A percentile compares a stretch with the other conserved stretches of the same genome.
Conservation (phyloP, 2,797 vertebrate species). For the Esox masquinongy region DNA sequence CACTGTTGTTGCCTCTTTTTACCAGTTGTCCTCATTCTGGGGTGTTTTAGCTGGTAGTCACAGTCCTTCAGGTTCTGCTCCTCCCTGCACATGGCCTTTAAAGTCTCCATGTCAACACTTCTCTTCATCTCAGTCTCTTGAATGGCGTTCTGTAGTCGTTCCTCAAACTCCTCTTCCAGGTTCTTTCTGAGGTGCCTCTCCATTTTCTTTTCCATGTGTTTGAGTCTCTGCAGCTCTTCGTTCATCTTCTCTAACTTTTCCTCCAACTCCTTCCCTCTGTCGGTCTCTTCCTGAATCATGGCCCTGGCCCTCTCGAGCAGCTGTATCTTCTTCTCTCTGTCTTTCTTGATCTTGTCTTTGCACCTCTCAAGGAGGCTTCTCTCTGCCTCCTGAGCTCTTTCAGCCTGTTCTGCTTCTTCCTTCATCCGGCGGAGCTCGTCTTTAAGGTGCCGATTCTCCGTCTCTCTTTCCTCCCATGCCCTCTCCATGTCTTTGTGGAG, state of each 20-base stretch:
- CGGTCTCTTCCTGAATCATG: neutral
- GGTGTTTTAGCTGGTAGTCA: neutral
- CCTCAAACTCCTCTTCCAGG: neutral
- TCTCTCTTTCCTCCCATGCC: neutral
- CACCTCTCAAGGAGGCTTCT: neutral
- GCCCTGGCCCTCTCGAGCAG: neutral
- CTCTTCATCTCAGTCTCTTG: constrained; percentile 1
- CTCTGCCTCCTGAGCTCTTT: neutral
- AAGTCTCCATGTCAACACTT: neutral
- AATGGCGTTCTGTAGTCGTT: neutral
- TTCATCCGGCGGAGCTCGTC: neutral
- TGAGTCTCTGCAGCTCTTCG: neutral
- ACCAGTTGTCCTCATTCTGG: neutral
- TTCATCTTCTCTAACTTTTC: neutral
- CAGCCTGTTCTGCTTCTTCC: constrained; percentile 1
- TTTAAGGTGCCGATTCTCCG: neutral
- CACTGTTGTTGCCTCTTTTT: neutral
- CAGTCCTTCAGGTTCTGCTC: neutral
- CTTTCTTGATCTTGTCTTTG: neutral
- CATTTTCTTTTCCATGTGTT: neutral
- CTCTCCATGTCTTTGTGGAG: neutral
- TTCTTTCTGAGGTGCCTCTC: neutral
- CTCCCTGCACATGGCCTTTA: neutral
- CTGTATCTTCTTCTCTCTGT: neutral
- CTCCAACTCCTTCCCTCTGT: neutral